Evolutionary conservation across 2,888 invertebrate species (phyloP).

Genomic region (Phyllotreta cruciferae): DNA sequence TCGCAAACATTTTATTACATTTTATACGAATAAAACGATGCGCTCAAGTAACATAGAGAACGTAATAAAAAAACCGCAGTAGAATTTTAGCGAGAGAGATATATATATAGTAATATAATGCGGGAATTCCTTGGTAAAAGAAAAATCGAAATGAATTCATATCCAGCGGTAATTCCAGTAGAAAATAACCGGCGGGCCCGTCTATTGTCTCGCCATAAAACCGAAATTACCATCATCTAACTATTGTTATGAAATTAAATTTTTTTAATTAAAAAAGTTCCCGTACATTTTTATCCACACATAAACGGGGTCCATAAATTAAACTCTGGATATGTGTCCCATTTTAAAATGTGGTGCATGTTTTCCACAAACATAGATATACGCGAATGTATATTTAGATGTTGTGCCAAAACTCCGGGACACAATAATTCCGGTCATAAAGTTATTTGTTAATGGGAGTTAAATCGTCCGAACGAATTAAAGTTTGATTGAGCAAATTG

Average conservation of each 20-base stretch:
- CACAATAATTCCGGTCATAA: constrained; percentile 27
- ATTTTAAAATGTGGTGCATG: constrained; percentile 1
- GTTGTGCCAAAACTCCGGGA: constrained; percentile 8
- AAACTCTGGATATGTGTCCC: neutral
- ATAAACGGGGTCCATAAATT: constrained; percentile 1
- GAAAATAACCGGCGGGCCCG: too few relatives aligned
- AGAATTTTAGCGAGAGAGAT: too few relatives aligned
- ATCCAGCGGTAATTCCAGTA: too few relatives aligned
- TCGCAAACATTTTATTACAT: too few relatives aligned
- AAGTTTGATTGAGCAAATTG: constrained; percentile 52
- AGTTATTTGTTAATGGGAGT: constrained; percentile 47
- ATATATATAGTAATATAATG: too few relatives aligned
- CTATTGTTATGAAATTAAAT: neutral
- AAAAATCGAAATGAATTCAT: too few relatives aligned
- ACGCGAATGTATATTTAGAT: constrained; percentile 2
- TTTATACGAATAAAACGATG: too few relatives aligned
- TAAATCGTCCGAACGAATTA: constrained; percentile 50
- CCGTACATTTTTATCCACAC: neutral
- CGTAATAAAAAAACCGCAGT: too few relatives aligned
- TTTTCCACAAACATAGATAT: constrained; percentile 25
- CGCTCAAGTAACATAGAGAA: too few relatives aligned
- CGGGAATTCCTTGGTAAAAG: too few relatives aligned
- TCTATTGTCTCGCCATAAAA: too few relatives aligned
- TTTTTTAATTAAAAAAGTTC: constrained; percentile 8
- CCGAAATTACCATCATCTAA: too few relatives aligned